Base-by-base conservation (phyloP, 2,888 invertebrate species). In the Phymatocera aterrima region DNA sequence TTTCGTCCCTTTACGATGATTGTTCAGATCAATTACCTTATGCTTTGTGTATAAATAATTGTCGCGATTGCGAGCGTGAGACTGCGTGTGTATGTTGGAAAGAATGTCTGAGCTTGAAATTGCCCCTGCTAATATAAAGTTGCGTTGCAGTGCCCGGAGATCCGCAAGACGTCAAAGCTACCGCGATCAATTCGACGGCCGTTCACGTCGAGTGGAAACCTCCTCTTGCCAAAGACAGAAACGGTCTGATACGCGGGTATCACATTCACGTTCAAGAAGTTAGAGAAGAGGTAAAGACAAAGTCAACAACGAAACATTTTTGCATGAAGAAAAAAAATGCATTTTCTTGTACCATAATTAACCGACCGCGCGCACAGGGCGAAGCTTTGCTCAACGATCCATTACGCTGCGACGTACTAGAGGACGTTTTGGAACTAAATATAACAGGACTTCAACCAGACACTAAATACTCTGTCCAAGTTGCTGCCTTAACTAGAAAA, bases 171-270 rank as follows among this genome's bases (percentile, higher is more conserved):
- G 97, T 99, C 82, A 95, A 95, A 91, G 96, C 96, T 60, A 94
- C 93, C 81, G 94, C 97, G 28, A 93, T 99, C 89, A 99, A 99
- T 92, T 99, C 99, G 0, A 98, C 99, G n/a, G 95, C 98, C 48
- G 95, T 99, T 84, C 95, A 95, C 90, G 97, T 99, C 75, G 94
- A 95, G 81, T 99, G 99, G 99, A 96, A 97, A 88, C 96, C 97
- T 6, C 99, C 99, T 0, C 93, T 94, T 80, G 95, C 96, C 84
- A 96, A 97, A 87, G 98, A 98, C 86, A 95, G 97, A 82, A 98
- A 99, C 89, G 99, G 99, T 65, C 96, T 98, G 83, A 98, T 99
- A 84, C 94, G 98, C 80, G 99, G 99, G 34, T 99, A 99, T 91
- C 98, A 99, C 90, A 97, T 99, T 78, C 97, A 98, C 90, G 96